phyloP scores from a whole-genome alignment of 2,113 vertebrate genomes.

The Saguinus midas region DNA sequence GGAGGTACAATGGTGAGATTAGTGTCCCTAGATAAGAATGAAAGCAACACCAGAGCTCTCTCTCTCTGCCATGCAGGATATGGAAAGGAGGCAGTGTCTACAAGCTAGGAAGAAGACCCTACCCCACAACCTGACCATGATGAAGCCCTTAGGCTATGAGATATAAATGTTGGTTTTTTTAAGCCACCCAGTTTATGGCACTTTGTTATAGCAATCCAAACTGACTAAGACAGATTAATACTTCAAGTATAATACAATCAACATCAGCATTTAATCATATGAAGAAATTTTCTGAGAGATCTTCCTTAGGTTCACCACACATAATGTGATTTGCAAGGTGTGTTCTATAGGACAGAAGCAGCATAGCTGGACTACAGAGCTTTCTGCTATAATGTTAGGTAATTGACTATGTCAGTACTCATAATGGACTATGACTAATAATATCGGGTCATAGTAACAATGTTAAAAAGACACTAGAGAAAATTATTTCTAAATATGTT shows the following conservation, averaged over 20 bases:
- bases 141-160: neutral
- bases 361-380: neutral
- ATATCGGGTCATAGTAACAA: neutral
- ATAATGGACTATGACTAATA: neutral
- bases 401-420: too few species aligned
- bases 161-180: neutral
- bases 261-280: neutral
- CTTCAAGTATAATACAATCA: neutral
- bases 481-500: neutral
- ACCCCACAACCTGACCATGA: fast-evolving
- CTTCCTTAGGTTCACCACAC: neutral
- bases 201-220: neutral
- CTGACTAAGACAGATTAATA: neutral
- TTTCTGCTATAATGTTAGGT: neutral
- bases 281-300: neutral
- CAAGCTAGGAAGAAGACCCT: neutral
- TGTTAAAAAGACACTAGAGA: neutral
- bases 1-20: neutral
- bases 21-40: too few species aligned
- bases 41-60: neutral
- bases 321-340: neutral
- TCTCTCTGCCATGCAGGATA: neutral
- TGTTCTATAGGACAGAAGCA: neutral
- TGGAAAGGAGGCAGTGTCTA: neutral
- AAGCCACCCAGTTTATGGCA: neutral